Evolutionary conservation across 2,797 vertebrate species (phyloP).

Genomic region (Myotis pilosus): DNA sequence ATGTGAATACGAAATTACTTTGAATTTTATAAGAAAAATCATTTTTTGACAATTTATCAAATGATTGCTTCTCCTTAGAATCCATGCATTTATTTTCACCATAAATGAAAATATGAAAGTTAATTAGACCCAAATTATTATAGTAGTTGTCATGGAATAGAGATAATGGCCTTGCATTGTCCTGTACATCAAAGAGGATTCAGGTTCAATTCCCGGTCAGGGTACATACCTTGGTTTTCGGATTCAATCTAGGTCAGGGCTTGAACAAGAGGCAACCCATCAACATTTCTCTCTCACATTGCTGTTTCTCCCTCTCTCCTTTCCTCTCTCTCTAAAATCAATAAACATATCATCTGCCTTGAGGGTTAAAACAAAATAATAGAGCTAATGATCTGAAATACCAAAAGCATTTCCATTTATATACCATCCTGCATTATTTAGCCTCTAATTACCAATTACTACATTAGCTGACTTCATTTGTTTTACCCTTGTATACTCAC

Average conservation of each 20-base stretch:
- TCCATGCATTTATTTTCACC: not conserved
- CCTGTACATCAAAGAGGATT: no score
- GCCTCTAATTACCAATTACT: not conserved
- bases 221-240: no score
- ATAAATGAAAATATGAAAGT: not conserved
- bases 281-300: no score
- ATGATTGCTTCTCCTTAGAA: not conserved
- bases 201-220: no score
- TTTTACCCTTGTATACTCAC: not conserved
- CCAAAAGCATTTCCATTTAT: not conserved
- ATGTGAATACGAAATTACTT: constrained; percentile 34
- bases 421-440: not conserved
- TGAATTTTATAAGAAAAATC: constrained; percentile 2
- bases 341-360: no score
- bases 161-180: not conserved
- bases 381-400: not conserved
- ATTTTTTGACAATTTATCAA: constrained; percentile 13
- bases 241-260: no score
- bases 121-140: not conserved
- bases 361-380: not conserved
- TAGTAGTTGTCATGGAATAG: constrained; percentile 3
- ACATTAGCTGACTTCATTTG: not conserved
- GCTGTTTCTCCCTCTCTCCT: no score
- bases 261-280: no score
- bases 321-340: no score